phyloP scores from a whole-genome alignment of 2,888 invertebrate genomes.

The Rhimphoctona megacephalus region DNA sequence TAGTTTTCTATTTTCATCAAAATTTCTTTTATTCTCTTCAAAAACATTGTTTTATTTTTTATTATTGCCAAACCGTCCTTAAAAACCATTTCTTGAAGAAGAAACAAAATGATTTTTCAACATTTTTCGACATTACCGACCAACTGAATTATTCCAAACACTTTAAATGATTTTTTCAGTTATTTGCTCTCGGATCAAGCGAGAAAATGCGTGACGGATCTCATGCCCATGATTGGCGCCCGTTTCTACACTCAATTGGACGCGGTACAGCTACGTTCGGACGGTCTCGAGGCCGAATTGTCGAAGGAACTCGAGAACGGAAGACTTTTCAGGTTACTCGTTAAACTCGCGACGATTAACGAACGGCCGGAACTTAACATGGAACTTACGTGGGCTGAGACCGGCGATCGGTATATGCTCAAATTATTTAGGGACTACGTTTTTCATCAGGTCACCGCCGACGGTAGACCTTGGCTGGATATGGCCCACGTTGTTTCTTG shows the following conservation, averaged over 20 bases:
- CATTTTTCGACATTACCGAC: not conserved
- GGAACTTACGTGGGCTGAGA: constrained; percentile 98
- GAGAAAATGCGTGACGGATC: constrained; percentile 94
- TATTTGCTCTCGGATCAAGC: constrained; percentile 90
- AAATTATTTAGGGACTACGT: constrained; percentile 99
- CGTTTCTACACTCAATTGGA: constrained; percentile 98
- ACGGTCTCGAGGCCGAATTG: constrained; percentile 95
- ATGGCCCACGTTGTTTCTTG: constrained; percentile 97
- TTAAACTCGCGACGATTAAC: constrained; percentile 97
- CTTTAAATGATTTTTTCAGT: constrained; percentile 84
- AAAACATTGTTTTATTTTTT: constrained; percentile 6
- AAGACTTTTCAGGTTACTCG: constrained; percentile 94
- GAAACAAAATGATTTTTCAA: not conserved
- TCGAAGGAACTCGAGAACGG: constrained; percentile 98
- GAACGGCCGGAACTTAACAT: constrained; percentile 98
- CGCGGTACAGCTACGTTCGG: constrained; percentile 93
- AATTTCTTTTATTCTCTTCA: not conserved
- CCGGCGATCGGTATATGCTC: constrained; percentile 98
- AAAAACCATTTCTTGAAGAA: no score
- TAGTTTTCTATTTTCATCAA: not conserved
- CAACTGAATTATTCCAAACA: constrained; percentile 19
- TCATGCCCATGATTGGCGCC: constrained; percentile 99
- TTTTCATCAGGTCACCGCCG: constrained; percentile 97
- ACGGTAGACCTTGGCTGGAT: constrained; percentile 98
- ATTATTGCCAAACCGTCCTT: not conserved